Evolutionary conservation across 2,797 vertebrate genomes (phyloP).

Genomic region (Gymnothorax reevesii): DNA sequence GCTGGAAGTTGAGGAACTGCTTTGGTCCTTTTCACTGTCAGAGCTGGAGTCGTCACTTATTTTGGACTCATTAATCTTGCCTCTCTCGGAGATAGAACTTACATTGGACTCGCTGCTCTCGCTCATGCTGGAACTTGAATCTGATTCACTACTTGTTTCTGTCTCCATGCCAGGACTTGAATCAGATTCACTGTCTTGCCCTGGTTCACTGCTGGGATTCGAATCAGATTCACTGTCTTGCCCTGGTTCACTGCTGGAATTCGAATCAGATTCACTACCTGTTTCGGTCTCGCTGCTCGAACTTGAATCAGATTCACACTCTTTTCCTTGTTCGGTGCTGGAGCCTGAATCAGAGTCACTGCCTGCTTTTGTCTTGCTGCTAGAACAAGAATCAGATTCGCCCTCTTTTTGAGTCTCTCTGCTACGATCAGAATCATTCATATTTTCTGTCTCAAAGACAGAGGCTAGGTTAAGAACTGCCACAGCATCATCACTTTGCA

Average conservation of each 20-base stretch:
- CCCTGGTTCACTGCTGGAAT: background rate
- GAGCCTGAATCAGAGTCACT: background rate
- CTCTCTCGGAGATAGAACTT: background rate
- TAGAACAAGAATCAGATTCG: background rate
- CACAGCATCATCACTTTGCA: constrained; percentile 12
- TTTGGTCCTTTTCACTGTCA: background rate
- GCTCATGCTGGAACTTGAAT: background rate
- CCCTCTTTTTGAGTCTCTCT: background rate
- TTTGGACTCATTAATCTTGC: background rate
- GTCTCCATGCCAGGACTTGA: background rate
- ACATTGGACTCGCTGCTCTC: background rate
- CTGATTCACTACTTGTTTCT: background rate
- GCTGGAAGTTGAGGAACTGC: background rate
- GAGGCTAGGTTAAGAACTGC: background rate
- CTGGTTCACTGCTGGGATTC: background rate
- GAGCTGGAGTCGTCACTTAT: background rate
- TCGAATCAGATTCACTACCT: background rate
- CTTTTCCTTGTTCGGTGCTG: background rate
- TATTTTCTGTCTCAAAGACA: background rate
- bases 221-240: background rate
- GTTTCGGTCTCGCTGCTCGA: background rate
- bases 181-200: background rate
- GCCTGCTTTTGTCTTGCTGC: background rate
- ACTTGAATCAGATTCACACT: constrained; percentile 3
- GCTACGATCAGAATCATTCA: constrained; percentile 13